phyloP scores from a whole-genome alignment of 2,888 invertebrate species.

The Philonicus albiceps region DNA sequence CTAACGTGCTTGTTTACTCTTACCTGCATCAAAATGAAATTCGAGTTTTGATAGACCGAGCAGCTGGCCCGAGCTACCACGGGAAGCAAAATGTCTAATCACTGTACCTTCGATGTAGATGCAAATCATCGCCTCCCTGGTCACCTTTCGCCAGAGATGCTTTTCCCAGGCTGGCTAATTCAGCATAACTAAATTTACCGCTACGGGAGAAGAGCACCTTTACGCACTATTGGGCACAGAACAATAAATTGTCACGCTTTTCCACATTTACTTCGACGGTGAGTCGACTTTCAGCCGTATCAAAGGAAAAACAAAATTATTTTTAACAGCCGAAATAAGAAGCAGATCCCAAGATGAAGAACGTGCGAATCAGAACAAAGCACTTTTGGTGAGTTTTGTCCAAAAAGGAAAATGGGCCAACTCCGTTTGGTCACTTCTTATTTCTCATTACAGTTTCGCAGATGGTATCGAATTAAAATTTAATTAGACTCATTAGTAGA shows the following conservation, averaged over 20 bases:
- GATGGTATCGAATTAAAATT: neutral
- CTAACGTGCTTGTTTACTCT: constrained; percentile 11
- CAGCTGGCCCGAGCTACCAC: neutral
- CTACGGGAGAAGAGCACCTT: neutral
- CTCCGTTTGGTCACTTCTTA: neutral
- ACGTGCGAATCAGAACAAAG: neutral
- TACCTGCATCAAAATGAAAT: neutral
- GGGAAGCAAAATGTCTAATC: neutral
- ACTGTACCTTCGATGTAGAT: neutral
- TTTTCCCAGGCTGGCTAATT: neutral
- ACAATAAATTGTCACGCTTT: neutral
- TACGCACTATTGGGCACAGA: neutral
- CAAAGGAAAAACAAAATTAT: neutral
- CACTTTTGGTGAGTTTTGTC: neutral
- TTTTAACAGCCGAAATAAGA: neutral
- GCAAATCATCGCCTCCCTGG: neutral
- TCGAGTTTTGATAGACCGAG: neutral
- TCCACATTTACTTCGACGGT: neutral
- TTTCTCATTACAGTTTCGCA: neutral
- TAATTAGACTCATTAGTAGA: neutral
- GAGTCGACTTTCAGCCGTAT: neutral
- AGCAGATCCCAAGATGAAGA: neutral
- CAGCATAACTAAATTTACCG: neutral
- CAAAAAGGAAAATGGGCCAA: neutral
- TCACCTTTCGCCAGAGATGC: neutral